Percentiles rank a stretch among this genome's conserved stretches.
Evolutionary conservation across 2,888 invertebrate species (phyloP).

Genomic region (Andrena hattorfiana): DNA sequence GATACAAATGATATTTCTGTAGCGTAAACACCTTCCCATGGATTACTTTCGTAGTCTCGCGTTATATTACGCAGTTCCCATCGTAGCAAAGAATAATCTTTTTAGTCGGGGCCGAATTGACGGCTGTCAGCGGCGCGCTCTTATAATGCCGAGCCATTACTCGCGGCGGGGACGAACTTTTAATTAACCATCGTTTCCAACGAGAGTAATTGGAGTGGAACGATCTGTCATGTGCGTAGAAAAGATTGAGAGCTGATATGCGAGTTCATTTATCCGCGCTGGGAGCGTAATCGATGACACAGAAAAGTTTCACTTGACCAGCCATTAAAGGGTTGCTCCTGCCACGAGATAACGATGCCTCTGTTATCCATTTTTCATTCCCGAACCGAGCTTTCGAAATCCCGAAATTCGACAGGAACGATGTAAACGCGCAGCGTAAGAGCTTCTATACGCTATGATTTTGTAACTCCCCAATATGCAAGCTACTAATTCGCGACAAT

Average conservation of each 20-base stretch:
- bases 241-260: conserved; percentile 61
- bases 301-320: conserved; percentile 42
- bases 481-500: background rate
- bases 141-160: conserved; percentile 57
- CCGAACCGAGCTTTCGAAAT: too few species aligned
- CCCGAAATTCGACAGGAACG: too few species aligned
- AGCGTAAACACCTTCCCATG: too few species aligned
- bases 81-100: conserved; percentile 26
- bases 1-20: too few species aligned
- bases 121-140: conserved; percentile 43
- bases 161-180: conserved; percentile 47
- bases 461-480: background rate
- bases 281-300: conserved; percentile 47
- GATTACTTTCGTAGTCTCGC: too few species aligned
- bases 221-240: conserved; percentile 60
- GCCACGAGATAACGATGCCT: background rate
- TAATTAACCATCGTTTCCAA: conserved; percentile 64
- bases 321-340: conserved; percentile 23
- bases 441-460: too few species aligned
- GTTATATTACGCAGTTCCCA: background rate
- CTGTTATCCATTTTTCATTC: background rate
- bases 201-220: conserved; percentile 61
- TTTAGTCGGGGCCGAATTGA: conserved; percentile 39
- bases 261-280: conserved; percentile 46
- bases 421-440: too few species aligned